Base-by-base conservation (phyloP, 2,888 invertebrate genomes). In the Synergus itoensis region DNA sequence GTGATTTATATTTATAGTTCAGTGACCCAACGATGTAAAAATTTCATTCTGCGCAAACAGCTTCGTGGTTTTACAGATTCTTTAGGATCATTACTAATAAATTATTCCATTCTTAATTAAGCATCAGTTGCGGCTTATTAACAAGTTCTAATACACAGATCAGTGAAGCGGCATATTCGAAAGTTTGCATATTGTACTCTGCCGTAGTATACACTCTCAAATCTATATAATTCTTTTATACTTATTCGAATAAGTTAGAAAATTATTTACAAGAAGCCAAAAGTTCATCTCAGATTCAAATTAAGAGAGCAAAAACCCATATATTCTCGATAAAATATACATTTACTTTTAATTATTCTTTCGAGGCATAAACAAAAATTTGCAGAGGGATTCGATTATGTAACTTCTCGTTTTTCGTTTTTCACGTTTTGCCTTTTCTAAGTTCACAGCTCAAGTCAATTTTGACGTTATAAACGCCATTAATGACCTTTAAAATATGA, bases 1-100 rank as follows among this genome's bases (percentile, higher is more conserved):
- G 78, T 81, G 77, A 79, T 79, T 83, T 81, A 85, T 84, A 80
- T 82, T 82, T 80, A 77, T 83, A 76, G 84, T 85, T 86, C 85
- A 87, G 77, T 83, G 86, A 86, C 85, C 83, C 82, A 53, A 4
- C 8, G 8, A n/a, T 2, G 53, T 53, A 53, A 53, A 16, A 53
- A 53, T 53, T 53, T 53, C 53, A n/a, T 8, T n/a, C n/a, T n/a
- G 53, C n/a, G n/a, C 53, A n/a, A 53, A n/a, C 53, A 53, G n/a
- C 53, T 53, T 53, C n/a, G 53, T 53, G n/a, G 8, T n/a, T 53
- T n/a, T 53, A n/a, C n/a, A 53, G n/a, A 53, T n/a, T 53, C n/a
- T 53, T 53, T n/a, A 8, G 8, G 53, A 53, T n/a, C 8, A 53
- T 53, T 53, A 11, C 21, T 60, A 60, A 21, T 60, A 21, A 60